Evolutionary conservation across 2,888 invertebrate genomes (phyloP), one percentile per base, ranked within the genome.

Genomic region (Drosophila borealis): DNA sequence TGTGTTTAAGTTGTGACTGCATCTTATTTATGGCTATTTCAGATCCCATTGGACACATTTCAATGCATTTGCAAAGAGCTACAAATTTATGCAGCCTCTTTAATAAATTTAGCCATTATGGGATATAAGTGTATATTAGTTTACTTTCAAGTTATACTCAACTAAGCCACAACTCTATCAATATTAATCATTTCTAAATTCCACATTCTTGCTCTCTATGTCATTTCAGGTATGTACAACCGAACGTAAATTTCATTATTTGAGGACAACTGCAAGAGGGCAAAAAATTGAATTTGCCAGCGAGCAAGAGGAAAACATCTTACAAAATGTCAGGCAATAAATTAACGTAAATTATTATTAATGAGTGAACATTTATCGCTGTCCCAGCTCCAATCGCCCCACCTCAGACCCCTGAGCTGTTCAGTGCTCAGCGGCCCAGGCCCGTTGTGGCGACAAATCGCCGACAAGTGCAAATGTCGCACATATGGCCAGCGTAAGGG

Each of bases 41-140:
- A 87, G 84, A 79, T 90, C 91, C 90, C 90, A 86, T 82, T 81
- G 82, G 91, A 77, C 86, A 82, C 83, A 90, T 91, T 90, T 81
- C 77, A 82, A 80, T 89, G 86, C 89, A 91, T 87, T 83, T 80
- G 81, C 78, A 74, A 80, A 19, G 44, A 63, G 51, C 62, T 37
- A 3, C 48, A 68, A 66, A 72, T 73, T 80, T 75, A 72, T 70
- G 78, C 62, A 68, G 46, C 33, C 60, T 46, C 49, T 37, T 25
- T 51, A 63, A 64, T 59, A 56, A 55, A 55, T 61, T 19, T 13
- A 21, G 37, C 29, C 10, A 21, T 4, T 13, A 36, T 14, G 10
- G 4, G 0, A 72, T 61, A 51, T 42, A 21, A 48, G 42, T 39
- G 34, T 48, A 39, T 41, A 53, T 64, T 56, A 33, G 42, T 21